A percentile compares a stretch with the other conserved stretches of the same genome.
Evolutionary conservation across 2,797 vertebrate species (phyloP).

Genomic region (Brachymystax lenok): DNA sequence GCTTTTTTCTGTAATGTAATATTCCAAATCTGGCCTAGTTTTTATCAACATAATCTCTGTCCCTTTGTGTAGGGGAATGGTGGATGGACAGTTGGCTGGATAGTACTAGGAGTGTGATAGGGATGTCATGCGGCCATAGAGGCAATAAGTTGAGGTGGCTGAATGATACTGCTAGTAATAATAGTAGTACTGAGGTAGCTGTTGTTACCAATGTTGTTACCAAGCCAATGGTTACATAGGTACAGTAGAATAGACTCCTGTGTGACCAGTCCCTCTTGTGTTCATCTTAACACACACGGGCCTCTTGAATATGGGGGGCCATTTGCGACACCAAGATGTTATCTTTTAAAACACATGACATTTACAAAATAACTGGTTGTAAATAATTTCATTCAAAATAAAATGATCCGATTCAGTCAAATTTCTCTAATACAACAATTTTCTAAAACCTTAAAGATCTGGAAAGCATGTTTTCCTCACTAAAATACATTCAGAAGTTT

Average conservation of each 20-base stretch:
- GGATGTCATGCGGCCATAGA: not conserved
- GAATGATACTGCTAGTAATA: constrained; percentile 8
- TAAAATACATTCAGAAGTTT: no score
- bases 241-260: not conserved
- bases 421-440: no score
- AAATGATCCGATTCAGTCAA: not conserved
- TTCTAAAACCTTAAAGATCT: no score
- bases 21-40: constrained; percentile 47
- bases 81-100: not conserved
- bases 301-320: no score
- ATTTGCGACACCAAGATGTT: not conserved
- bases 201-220: not conserved
- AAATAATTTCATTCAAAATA: constrained; percentile 16
- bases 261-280: constrained; percentile 6
- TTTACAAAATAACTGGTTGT: not conserved
- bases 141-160: constrained; percentile 19
- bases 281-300: not conserved
- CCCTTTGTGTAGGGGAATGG: constrained; percentile 14
- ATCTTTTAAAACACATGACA: not conserved
- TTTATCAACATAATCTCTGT: constrained; percentile 27
- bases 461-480: no score
- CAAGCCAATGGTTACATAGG: not conserved
- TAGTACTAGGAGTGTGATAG: not conserved
- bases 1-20: constrained; percentile 56
- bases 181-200: not conserved